Percentiles rank a stretch among this genome's conserved stretches.
Evolutionary conservation across 2,888 invertebrate species (phyloP).

Genomic region (Coelinius sp.): DNA sequence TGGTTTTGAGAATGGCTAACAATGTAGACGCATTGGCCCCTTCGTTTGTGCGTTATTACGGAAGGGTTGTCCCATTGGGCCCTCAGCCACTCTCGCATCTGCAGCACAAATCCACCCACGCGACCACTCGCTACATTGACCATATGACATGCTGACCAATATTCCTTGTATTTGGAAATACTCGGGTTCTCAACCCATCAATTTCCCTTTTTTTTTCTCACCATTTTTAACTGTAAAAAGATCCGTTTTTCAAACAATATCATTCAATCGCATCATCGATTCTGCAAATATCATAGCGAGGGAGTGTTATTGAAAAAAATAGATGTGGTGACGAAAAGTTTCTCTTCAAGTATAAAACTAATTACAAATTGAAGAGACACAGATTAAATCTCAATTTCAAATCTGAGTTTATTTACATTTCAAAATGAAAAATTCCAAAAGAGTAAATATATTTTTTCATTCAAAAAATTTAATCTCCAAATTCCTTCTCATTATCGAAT

Average conservation of each 20-base stretch:
- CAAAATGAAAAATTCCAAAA: not conserved
- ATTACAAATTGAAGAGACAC: not conserved
- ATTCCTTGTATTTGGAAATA: constrained; percentile 57
- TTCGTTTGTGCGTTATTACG: constrained; percentile 64
- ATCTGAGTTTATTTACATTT: not conserved
- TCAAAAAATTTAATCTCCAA: not conserved
- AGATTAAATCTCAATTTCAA: not conserved
- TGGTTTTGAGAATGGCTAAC: constrained; percentile 39
- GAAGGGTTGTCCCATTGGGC: constrained; percentile 64
- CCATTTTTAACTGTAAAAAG: not conserved
- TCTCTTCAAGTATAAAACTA: not conserved
- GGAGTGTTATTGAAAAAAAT: too few relatives aligned
- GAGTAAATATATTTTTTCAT: not conserved
- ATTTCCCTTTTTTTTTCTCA: constrained; percentile 2
- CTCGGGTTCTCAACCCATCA: constrained; percentile 50
- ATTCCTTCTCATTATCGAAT: too few relatives aligned
- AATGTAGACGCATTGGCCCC: constrained; percentile 49
- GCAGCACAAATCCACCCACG: constrained; percentile 61
- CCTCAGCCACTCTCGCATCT: constrained; percentile 58
- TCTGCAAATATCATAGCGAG: too few relatives aligned
- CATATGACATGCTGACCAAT: constrained; percentile 71
- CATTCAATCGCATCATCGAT: too few relatives aligned
- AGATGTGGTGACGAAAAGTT: too few relatives aligned
- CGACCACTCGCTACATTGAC: constrained; percentile 65
- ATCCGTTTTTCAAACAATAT: not conserved